Percentiles rank a stretch among this genome's conserved stretches.
Evolutionary conservation across 2,797 vertebrate species (phyloP).

Genomic region (Monodelphis domestica): DNA sequence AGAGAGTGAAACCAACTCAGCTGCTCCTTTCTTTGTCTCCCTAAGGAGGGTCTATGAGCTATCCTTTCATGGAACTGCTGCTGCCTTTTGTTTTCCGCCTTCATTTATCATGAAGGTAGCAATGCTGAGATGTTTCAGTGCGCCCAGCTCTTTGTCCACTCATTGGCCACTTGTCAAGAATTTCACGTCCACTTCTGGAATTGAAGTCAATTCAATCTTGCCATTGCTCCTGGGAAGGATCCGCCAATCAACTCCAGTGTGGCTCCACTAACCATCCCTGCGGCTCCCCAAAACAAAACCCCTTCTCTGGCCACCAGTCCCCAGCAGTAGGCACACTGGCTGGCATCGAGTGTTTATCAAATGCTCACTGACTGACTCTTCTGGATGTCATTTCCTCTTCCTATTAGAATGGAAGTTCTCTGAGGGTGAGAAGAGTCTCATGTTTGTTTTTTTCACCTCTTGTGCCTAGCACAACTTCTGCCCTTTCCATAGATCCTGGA

Average conservation of each 20-base stretch:
- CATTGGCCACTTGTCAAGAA: neutral
- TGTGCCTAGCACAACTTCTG: neutral
- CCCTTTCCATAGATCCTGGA: neutral
- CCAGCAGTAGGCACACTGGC: neutral
- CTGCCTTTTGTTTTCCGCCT: neutral
- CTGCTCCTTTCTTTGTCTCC: neutral
- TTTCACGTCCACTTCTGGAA: neutral
- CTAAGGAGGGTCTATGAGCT: neutral
- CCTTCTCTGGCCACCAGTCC: neutral
- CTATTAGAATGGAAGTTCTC: neutral
- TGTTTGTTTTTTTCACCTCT: neutral
- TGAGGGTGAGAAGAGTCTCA: neutral
- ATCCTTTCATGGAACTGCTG: neutral
- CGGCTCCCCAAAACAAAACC: neutral
- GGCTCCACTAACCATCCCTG: neutral
- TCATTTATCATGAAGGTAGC: neutral
- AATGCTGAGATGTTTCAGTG: neutral
- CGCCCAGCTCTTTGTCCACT: neutral
- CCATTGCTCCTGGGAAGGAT: neutral
- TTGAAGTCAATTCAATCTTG: neutral
- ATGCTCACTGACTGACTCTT: neutral
- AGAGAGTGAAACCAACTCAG: neutral
- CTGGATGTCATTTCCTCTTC: neutral
- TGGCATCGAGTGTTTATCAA: neutral
- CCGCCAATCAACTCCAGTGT: neutral